Conservation (phyloP, 2,888 invertebrate genomes). For the Stenchaetothrips biformis region DNA sequence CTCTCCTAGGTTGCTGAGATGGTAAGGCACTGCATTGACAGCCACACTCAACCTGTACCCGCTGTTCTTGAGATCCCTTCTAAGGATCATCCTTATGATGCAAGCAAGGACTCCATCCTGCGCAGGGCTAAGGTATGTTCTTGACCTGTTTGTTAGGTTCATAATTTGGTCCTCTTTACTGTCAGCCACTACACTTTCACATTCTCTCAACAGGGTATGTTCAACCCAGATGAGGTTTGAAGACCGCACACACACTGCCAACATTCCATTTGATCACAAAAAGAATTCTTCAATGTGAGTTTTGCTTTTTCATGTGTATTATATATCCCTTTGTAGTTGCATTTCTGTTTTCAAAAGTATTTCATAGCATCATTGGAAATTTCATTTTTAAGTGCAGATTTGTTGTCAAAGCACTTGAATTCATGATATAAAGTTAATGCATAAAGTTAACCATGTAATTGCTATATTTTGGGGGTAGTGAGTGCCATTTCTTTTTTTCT, state of each 20-base stretch:
- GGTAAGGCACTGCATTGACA: conserved; percentile 93
- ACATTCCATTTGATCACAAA: not conserved
- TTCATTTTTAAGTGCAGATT: no score
- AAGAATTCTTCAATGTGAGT: not conserved
- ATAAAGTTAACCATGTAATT: no score
- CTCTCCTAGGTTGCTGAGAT: conserved; percentile 79
- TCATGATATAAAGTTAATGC: no score
- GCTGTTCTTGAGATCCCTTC: conserved; percentile 98
- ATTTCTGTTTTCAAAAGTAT: not conserved
- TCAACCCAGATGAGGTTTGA: conserved; percentile 73
- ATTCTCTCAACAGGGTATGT: conserved; percentile 70
- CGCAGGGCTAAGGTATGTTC: conserved; percentile 78
- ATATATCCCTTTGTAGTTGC: not conserved
- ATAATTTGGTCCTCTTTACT: conserved; percentile 25
- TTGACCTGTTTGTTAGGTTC: conserved; percentile 6
- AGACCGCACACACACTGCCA: not conserved
- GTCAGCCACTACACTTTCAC: conserved; percentile 35
- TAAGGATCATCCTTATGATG: conserved; percentile 94
- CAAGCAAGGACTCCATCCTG: conserved; percentile 94
- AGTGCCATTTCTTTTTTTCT: not conserved
- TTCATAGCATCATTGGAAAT: no score
- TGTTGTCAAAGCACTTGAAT: no score
- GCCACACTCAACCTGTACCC: conserved; percentile 87
- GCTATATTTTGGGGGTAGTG: no score
- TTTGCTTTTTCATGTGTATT: not conserved